A percentile compares a stretch with the other conserved stretches of the same genome.
Evolutionary conservation across 2,888 invertebrate species (phyloP).

Genomic region (Himalopsyche japonica): DNA sequence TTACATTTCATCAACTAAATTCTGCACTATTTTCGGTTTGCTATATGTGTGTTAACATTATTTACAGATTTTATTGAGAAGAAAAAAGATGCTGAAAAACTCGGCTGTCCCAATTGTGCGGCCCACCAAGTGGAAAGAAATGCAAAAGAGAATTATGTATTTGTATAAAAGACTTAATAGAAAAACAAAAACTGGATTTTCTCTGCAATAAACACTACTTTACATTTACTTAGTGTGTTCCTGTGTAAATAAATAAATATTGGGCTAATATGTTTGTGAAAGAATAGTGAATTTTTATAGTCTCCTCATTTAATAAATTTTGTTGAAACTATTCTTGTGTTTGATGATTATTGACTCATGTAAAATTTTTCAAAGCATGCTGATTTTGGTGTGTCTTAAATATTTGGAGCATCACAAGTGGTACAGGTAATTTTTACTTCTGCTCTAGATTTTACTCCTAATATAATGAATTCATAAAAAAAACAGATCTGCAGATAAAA

Average conservation of each 20-base stretch:
- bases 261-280: neutral
- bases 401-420: too few relatives aligned
- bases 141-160: slow-evolving; percentile 73
- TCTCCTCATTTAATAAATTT: neutral
- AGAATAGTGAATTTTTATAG: neutral
- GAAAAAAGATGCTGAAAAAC: slow-evolving; percentile 66
- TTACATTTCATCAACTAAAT: too few relatives aligned
- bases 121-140: slow-evolving; percentile 78
- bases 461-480: too few relatives aligned
- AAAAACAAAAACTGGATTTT: slow-evolving; percentile 69
- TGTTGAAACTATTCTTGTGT: neutral
- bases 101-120: slow-evolving; percentile 64
- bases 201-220: neutral
- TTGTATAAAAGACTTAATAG: slow-evolving; percentile 78
- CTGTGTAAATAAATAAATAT: neutral
- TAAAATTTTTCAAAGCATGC: too few relatives aligned
- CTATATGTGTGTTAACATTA: neutral
- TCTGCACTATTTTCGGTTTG: neutral
- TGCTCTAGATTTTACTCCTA: too few relatives aligned
- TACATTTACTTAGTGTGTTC: neutral
- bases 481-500: too few relatives aligned
- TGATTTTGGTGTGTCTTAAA: too few relatives aligned
- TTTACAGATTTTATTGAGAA: slow-evolving; percentile 65
- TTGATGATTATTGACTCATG: too few relatives aligned
- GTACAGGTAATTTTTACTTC: too few relatives aligned